phyloP scores from a whole-genome alignment of 2,888 invertebrate species.

The Julus scanicus region DNA sequence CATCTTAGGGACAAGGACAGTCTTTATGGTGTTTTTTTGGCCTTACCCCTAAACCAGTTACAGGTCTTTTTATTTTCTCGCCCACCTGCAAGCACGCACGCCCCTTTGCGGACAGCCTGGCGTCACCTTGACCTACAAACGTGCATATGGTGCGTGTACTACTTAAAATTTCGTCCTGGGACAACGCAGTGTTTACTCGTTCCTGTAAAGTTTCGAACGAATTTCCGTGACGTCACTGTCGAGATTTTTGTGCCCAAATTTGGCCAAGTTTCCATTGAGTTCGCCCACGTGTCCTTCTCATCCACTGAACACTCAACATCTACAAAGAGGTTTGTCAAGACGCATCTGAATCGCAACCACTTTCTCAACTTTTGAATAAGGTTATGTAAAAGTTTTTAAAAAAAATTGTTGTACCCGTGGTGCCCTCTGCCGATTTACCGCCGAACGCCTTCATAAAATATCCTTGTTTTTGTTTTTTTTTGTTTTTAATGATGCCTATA shows the following conservation, averaged over 20 bases:
- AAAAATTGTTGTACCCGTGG: background rate
- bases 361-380: background rate
- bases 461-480: no score
- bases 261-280: constrained; percentile 10
- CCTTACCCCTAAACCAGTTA: background rate
- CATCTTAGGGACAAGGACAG: background rate
- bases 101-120: constrained; percentile 1
- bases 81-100: background rate
- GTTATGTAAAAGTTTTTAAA: background rate
- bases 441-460: no score
- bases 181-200: background rate
- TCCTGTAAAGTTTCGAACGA: constrained; percentile 17
- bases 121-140: constrained; percentile 45
- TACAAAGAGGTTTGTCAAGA: background rate
- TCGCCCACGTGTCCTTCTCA: background rate
- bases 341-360: background rate
- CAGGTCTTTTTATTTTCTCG: constrained; percentile 8
- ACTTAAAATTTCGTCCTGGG: background rate
- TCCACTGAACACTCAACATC: background rate
- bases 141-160: constrained; percentile 3
- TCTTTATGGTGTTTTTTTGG: background rate
- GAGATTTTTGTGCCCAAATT: constrained; percentile 37
- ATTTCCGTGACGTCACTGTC: constrained; percentile 12
- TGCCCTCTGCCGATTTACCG: background rate
- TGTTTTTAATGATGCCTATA: no score